Conservation (phyloP, 1,140 invertebrate species). For the Pantala flavescens region DNA sequence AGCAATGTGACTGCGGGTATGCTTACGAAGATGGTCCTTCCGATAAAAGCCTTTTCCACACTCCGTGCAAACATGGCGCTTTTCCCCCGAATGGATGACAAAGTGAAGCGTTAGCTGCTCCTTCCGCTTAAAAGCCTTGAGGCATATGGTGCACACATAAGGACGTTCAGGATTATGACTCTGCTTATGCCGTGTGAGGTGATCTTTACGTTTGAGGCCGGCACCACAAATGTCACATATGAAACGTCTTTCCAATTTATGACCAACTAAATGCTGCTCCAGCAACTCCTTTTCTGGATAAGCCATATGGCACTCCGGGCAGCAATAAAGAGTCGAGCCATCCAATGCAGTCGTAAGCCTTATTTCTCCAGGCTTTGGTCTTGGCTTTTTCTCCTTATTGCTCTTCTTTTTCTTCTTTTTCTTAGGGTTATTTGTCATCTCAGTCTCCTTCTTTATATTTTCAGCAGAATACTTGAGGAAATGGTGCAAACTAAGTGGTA, state of each 20-base stretch:
- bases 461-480: slow-evolving; percentile 73
- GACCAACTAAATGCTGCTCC: slow-evolving; percentile 61
- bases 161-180: slow-evolving; percentile 68
- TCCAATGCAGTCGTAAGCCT: slow-evolving; percentile 59
- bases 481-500: slow-evolving; percentile 68
- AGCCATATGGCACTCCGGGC: slow-evolving; percentile 67
- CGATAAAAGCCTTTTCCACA: slow-evolving; percentile 70
- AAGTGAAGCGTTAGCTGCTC: slow-evolving; percentile 44
- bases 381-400: slow-evolving; percentile 64
- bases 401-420: slow-evolving; percentile 76
- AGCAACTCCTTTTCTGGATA: slow-evolving; percentile 64
- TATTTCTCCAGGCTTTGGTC: slow-evolving; percentile 56
- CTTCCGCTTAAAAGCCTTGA: slow-evolving; percentile 56
- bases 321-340: slow-evolving; percentile 60
- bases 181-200: slow-evolving; percentile 64
- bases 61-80: slow-evolving; percentile 45
- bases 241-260: slow-evolving; percentile 67
- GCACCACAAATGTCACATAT: slow-evolving; percentile 77
- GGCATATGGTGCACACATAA: slow-evolving; percentile 62
- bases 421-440: slow-evolving; percentile 43
- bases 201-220: slow-evolving; percentile 66
- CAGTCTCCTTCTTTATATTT: slow-evolving; percentile 57
- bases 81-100: slow-evolving; percentile 42
- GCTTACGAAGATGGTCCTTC: slow-evolving; percentile 70
- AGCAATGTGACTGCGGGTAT: slow-evolving; percentile 59